These are phyloP conservation scores for Cavia aperea DNA, from an alignment of 2,113 vertebrate genomes.

Conservation along the genomic window DNA sequence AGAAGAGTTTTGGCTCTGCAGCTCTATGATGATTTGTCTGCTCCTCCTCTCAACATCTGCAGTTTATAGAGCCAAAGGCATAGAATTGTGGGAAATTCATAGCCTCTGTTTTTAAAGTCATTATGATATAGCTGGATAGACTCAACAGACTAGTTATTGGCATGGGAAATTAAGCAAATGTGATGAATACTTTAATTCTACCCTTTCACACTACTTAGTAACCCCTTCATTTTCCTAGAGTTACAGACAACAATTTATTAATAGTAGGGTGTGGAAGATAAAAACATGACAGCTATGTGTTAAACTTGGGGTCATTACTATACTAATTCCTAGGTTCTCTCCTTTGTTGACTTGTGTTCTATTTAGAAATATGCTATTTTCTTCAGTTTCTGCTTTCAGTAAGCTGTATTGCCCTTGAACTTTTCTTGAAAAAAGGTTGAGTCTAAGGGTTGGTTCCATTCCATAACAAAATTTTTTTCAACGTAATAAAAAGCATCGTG, in stretches of 20 bases:
- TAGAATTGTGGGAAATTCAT: neutral
- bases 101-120: neutral
- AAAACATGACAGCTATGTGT: neutral
- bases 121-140: neutral
- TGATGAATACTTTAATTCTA: neutral
- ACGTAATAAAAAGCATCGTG: neutral
- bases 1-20: neutral
- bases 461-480: neutral
- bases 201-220: neutral
- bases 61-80: neutral
- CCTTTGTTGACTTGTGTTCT: accelerated
- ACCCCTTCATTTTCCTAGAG: neutral
- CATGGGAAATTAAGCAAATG: neutral
- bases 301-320: neutral
- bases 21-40: accelerated
- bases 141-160: neutral
- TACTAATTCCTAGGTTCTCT: neutral
- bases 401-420: neutral
- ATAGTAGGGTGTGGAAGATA: neutral
- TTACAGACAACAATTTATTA: neutral
- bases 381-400: neutral
- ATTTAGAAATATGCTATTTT: neutral
- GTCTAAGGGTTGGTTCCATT: neutral
- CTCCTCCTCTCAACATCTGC: neutral
- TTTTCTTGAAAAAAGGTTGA: neutral